Evolutionary conservation across 2,888 invertebrate genomes (phyloP).

Genomic region (Oligia strigilis): DNA sequence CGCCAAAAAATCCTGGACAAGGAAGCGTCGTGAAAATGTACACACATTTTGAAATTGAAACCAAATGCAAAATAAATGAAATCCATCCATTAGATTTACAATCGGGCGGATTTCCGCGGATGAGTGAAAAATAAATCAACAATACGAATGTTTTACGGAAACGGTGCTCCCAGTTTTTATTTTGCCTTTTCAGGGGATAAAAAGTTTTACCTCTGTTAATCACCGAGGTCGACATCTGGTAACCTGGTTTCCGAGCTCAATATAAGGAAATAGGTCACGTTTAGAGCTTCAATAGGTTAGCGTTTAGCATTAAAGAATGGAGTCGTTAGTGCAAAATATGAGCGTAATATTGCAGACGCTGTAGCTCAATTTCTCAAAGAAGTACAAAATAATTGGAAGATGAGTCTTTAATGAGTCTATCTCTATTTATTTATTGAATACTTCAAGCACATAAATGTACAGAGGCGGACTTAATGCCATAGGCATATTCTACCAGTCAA

Average conservation of each 20-base stretch:
- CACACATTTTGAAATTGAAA: conserved; percentile 25
- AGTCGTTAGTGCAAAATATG: conserved; percentile 43
- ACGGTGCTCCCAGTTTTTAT: conserved; percentile 25
- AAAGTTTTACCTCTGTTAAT: conserved; percentile 55
- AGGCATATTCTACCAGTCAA: too few species aligned
- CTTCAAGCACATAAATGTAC: too few species aligned
- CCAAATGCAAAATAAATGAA: conserved; percentile 43
- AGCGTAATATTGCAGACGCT: conserved; percentile 20
- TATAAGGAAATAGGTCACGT: conserved; percentile 72
- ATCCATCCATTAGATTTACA: conserved; percentile 35
- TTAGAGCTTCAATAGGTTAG: conserved; percentile 62
- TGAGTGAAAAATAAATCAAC: conserved; percentile 56
- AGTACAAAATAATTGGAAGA: conserved; percentile 34
- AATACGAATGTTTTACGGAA: conserved; percentile 45
- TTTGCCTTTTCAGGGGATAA: conserved; percentile 33
- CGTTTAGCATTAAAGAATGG: conserved; percentile 29
- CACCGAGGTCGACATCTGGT: conserved; percentile 61
- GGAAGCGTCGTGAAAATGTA: background rate
- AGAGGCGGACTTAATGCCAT: too few species aligned
- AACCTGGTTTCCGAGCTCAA: conserved; percentile 67
- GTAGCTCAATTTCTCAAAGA: conserved; percentile 16
- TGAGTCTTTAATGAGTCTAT: conserved; percentile 3
- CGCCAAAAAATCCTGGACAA: background rate
- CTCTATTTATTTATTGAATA: background rate
- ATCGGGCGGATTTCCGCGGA: conserved; percentile 29